Evolutionary conservation across 2,113 vertebrate species (phyloP).

Genomic region (Pyrgilauda ruficollis): DNA sequence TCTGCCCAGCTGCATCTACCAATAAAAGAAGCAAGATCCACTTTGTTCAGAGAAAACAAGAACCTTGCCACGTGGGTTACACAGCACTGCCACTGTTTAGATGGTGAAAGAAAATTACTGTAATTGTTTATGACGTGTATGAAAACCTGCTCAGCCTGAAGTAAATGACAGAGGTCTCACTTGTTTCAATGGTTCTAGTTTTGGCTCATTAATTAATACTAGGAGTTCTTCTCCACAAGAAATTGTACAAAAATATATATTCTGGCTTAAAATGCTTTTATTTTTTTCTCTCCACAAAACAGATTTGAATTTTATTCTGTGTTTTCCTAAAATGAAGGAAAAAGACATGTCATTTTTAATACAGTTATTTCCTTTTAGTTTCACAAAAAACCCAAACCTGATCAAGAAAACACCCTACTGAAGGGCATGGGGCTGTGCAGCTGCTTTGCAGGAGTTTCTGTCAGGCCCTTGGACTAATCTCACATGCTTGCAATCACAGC

Average conservation of each 20-base stretch:
- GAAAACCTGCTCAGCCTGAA: slow-evolving; percentile 34
- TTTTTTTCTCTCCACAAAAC: background rate
- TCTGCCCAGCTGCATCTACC: background rate
- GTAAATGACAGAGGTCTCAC: background rate
- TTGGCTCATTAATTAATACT: background rate
- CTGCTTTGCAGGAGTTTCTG: background rate
- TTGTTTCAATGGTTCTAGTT: background rate
- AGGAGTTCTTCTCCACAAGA: background rate
- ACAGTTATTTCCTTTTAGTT: background rate
- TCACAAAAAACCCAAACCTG: background rate
- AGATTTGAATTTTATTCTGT: background rate
- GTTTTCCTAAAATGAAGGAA: background rate
- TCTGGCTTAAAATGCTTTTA: background rate
- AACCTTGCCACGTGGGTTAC: background rate
- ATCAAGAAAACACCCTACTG: background rate
- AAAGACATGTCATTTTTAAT: background rate
- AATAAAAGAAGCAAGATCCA: background rate
- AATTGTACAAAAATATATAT: background rate
- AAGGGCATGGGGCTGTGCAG: background rate
- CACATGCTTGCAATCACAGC: background rate
- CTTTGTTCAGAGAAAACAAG: background rate
- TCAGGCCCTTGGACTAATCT: background rate
- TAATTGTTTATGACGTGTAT: slow-evolving; percentile 4
- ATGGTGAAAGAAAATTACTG: slow-evolving; percentile 26
- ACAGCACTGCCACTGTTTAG: slow-evolving; percentile 8